A percentile compares a stretch with the other conserved stretches of the same genome.
phyloP scores from a whole-genome alignment of 2,888 invertebrate genomes.

The Limulus polyphemus region DNA sequence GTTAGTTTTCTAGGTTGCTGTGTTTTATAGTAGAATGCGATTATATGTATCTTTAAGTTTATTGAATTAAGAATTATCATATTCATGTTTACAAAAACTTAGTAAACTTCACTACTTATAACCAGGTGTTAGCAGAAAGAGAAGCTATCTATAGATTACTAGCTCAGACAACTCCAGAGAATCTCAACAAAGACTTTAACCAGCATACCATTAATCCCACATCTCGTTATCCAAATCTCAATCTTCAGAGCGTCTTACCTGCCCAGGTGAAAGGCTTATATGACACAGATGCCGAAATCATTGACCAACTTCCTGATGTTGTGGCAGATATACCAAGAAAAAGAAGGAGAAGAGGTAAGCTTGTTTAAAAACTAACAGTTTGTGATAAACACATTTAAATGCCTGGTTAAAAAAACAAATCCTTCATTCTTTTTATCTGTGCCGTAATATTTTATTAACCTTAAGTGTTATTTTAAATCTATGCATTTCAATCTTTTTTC shows the following conservation, averaged over 20 bases:
- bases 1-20: not conserved
- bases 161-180: slow-evolving; percentile 94
- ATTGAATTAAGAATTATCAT: too few species aligned
- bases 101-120: not conserved
- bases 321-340: slow-evolving; percentile 50
- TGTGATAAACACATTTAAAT: too few species aligned
- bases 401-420: too few species aligned
- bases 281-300: slow-evolving; percentile 49
- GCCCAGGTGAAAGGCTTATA: slow-evolving; percentile 45
- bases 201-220: slow-evolving; percentile 49
- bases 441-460: too few species aligned
- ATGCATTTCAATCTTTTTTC: too few species aligned
- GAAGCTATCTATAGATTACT: slow-evolving; percentile 80
- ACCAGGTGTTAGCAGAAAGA: slow-evolving; percentile 68
- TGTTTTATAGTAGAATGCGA: too few species aligned
- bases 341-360: slow-evolving; percentile 48
- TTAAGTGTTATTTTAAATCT: too few species aligned
- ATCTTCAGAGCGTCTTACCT: slow-evolving; percentile 52
- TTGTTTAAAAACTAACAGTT: not conserved
- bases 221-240: slow-evolving; percentile 42
- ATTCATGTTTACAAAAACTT: too few species aligned
- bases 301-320: slow-evolving; percentile 30
- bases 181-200: slow-evolving; percentile 67
- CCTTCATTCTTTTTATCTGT: too few species aligned
- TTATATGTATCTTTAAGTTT: too few species aligned